phyloP scores from a whole-genome alignment of 2,113 vertebrate genomes.

The Corythoichthys intestinalis region DNA sequence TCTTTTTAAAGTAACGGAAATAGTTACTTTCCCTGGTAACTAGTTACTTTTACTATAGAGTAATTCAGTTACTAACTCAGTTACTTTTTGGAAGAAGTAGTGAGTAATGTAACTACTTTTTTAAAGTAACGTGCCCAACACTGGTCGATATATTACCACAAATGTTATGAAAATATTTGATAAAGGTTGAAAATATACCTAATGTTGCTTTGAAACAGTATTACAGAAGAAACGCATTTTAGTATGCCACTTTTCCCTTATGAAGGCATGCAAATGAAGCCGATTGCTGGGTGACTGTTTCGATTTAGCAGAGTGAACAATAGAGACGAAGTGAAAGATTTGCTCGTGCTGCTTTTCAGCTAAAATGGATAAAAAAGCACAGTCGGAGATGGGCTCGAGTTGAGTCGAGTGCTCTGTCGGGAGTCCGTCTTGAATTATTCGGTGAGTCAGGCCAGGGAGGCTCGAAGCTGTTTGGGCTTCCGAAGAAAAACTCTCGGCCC shows the following conservation, averaged over 20 bases:
- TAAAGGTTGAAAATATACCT: no score
- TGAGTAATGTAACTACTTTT: no score
- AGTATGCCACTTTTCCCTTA: background rate
- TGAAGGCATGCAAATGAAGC: background rate
- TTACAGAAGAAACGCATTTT: background rate
- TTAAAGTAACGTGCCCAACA: no score
- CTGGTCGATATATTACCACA: no score
- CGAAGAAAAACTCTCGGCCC: background rate
- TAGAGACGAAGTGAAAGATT: background rate
- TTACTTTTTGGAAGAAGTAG: no score
- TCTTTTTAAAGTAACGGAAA: no score
- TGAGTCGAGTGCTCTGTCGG: background rate
- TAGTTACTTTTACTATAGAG: no score
- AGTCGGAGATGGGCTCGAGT: background rate
- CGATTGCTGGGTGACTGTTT: background rate
- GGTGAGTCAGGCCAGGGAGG: background rate
- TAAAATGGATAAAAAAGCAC: conserved; percentile 5
- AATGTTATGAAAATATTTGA: no score
- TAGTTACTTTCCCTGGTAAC: no score
- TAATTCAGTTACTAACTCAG: no score
- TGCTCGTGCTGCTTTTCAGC: conserved; percentile 1
- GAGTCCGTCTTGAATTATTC: conserved; percentile 1
- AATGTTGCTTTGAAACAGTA: background rate
- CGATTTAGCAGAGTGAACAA: background rate
- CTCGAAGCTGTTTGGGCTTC: background rate